A percentile compares a stretch with the other conserved stretches of the same genome.
These are phyloP conservation scores for Drosophila santomea DNA, from an alignment of 1,140 invertebrate genomes.

Conservation along the genomic window DNA sequence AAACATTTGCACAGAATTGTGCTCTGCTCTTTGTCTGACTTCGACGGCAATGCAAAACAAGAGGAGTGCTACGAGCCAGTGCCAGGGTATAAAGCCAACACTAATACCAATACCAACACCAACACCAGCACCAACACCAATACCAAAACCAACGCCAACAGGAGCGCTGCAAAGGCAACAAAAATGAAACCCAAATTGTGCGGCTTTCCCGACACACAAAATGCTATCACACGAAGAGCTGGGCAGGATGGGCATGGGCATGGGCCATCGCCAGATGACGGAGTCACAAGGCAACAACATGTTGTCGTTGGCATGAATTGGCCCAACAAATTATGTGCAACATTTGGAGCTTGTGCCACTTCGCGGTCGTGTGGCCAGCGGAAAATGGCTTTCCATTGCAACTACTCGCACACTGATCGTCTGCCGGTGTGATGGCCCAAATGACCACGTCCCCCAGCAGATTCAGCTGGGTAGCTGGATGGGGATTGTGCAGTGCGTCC, in stretches of 20 bases:
- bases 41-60: constrained; percentile 33
- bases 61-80: constrained; percentile 6
- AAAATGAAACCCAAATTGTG: constrained; percentile 65
- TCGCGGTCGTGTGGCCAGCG: constrained; percentile 13
- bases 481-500: too few relatives aligned
- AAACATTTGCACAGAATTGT: constrained; percentile 72
- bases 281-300: constrained; percentile 53
- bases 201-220: constrained; percentile 50
- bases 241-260: constrained; percentile 1
- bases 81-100: constrained; percentile 1
- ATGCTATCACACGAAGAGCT: constrained; percentile 32
- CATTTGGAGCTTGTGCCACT: constrained; percentile 28
- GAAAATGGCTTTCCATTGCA: neutral
- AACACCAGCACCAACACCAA: neutral
- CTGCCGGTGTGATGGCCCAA: neutral
- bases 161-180: constrained; percentile 11
- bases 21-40: constrained; percentile 40
- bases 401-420: neutral
- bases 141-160: neutral
- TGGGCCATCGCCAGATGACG: constrained; percentile 16
- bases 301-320: constrained; percentile 60
- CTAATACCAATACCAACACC: neutral
- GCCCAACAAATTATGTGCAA: constrained; percentile 60
- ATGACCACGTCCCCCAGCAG: neutral
- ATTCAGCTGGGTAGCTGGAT: too few relatives aligned